Percentiles rank a stretch among this genome's conserved stretches.
Conservation (phyloP, 1,140 invertebrate species). For the Nephotettix cincticeps region DNA sequence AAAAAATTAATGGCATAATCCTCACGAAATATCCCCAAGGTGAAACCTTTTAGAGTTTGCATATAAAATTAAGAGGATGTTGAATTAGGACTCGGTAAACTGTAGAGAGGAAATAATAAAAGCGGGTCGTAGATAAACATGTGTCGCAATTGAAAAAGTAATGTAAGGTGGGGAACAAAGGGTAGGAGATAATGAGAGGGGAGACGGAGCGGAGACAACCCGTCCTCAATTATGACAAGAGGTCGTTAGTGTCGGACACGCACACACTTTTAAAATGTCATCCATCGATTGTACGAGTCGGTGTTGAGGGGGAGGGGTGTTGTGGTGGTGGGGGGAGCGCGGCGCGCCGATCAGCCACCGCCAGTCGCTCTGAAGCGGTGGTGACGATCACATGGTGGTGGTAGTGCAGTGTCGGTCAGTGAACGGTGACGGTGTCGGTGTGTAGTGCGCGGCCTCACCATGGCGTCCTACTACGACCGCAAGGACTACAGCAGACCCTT, state of each 20-base stretch:
- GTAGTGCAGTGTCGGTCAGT: not conserved
- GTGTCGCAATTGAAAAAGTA: not conserved
- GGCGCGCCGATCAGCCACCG: not conserved
- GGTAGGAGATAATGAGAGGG: not conserved
- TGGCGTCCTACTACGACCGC: slow-evolving; percentile 9
- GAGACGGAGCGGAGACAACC: not conserved
- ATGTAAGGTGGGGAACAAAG: not conserved
- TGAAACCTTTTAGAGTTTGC: too few species aligned
- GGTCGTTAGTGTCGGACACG: slow-evolving; percentile 26
- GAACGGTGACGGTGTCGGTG: not conserved
- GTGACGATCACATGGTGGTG: not conserved
- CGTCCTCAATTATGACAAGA: slow-evolving; percentile 28
- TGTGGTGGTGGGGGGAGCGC: not conserved
- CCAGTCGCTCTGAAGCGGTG: not conserved
- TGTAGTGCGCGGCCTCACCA: slow-evolving; percentile 10
- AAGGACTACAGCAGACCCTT: slow-evolving; percentile 77
- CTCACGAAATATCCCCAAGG: too few species aligned
- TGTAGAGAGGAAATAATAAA: too few species aligned
- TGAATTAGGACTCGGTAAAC: too few species aligned
- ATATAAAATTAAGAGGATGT: too few species aligned
- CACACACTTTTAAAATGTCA: slow-evolving; percentile 27
- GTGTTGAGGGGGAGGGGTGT: not conserved
- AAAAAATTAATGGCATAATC: too few species aligned
- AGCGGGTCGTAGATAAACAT: not conserved
- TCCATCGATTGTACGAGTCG: slow-evolving; percentile 18